These are phyloP conservation scores for Brachionichthys hirsutus DNA, from an alignment of 2,113 vertebrate genomes.

Conservation along the genomic window DNA sequence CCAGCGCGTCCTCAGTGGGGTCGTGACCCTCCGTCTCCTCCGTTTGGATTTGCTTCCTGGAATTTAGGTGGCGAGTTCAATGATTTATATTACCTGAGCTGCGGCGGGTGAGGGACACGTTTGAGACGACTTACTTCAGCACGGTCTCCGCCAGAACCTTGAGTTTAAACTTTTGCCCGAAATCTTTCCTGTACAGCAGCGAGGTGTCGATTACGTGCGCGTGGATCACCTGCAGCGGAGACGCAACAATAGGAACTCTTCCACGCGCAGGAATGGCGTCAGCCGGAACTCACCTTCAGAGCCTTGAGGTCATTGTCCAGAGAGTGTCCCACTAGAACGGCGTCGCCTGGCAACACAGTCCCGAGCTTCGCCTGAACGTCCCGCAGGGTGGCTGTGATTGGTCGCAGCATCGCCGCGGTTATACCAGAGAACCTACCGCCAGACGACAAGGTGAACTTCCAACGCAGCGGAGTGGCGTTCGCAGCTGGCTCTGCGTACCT, in stretches of 20 bases:
- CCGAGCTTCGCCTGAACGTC: conserved; percentile 81
- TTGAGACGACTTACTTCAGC: conserved; percentile 80
- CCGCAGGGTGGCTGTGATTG: conserved; percentile 80
- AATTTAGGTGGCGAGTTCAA: conserved; percentile 4
- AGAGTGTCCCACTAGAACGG: conserved; percentile 89
- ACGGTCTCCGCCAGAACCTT: conserved; percentile 84
- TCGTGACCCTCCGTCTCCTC: conserved; percentile 79
- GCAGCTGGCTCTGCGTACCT: conserved; percentile 1
- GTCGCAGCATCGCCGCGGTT: conserved; percentile 79
- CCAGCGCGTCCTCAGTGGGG: conserved; percentile 85
- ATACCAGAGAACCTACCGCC: conserved; percentile 86
- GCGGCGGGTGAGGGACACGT: not conserved
- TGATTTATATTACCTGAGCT: not conserved
- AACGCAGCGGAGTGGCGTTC: not conserved
- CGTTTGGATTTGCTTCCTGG: conserved; percentile 85
- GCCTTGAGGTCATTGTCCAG: conserved; percentile 83
- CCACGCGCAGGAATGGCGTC: not conserved
- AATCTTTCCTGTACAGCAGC: conserved; percentile 81
- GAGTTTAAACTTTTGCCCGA: conserved; percentile 84
- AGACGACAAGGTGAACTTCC: not conserved
- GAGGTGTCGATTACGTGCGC: conserved; percentile 89
- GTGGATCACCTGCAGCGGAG: conserved; percentile 83
- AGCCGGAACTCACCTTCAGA: conserved; percentile 79
- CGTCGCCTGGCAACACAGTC: conserved; percentile 81
- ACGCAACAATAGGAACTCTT: not conserved